phyloP scores from a whole-genome alignment of 2,797 vertebrate genomes.

The Sebastes itinus region DNA sequence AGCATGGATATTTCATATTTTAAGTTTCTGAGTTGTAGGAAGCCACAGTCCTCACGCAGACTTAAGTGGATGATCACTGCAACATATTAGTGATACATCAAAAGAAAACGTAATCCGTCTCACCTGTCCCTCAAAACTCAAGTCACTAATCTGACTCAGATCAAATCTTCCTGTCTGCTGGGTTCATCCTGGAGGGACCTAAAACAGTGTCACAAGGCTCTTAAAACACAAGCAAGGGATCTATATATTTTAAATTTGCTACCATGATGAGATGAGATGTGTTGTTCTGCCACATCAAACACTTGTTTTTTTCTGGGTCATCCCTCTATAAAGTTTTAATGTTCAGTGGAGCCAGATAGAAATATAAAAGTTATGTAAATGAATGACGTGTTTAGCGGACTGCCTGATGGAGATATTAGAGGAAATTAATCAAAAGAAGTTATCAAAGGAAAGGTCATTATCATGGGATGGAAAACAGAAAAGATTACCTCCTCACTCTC shows the following conservation, averaged over 20 bases:
- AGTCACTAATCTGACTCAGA: neutral
- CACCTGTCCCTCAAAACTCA: neutral
- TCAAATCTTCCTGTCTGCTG: neutral
- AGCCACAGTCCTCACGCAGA: neutral
- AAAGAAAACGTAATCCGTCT: neutral
- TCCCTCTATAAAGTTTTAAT: neutral
- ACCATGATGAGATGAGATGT: neutral
- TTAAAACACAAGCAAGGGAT: neutral
- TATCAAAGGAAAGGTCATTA: neutral
- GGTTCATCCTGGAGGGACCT: neutral
- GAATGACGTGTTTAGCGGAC: neutral
- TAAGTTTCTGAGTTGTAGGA: neutral
- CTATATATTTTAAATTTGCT: neutral
- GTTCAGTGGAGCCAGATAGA: neutral
- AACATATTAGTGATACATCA: no score
- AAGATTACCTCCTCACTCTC: slow-evolving; percentile 1
- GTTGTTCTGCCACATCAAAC: neutral
- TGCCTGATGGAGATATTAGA: neutral
- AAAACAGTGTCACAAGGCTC: neutral
- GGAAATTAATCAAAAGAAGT: neutral
- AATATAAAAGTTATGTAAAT: neutral
- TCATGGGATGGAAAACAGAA: neutral
- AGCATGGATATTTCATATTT: neutral
- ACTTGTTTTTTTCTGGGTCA: neutral
- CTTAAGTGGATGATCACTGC: no score